Evolutionary conservation across 2,797 vertebrate species (phyloP), one percentile per base, ranked within the genome.

Genomic region (Morelia viridis): DNA sequence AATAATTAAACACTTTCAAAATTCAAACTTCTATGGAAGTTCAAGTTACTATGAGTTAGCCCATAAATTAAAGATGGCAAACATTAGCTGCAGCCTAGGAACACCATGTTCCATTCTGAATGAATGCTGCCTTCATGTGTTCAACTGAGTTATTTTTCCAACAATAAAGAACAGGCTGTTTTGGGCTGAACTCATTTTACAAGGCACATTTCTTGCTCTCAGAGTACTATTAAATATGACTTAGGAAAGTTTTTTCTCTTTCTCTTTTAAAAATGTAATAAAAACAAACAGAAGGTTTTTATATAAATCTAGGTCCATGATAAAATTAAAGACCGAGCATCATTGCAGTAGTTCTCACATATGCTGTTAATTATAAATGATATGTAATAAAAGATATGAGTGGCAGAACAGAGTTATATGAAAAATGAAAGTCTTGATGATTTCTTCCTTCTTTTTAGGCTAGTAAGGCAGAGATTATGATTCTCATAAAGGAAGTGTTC

Each of bases 301-400:
- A 89, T 95, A 89, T 62, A 87, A 60, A 94, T 93, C 68, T 68
- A 53, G 53, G 92, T 89, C 94, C 91, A 57, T 35, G 56, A 53
- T 71, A 86, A 94, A 91, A 90, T 64, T 5, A 13, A 68, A 84
- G 87, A 86, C 87, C 31, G 80, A 31, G 61, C 46, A 2, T 4
- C 26, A 87, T 24, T 91, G 65, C 24, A 13, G 4, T 24, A 76
- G 88, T 92, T 89, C 85, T 28, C 61, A 94, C 94, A 93, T 95
- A 93, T 94, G 92, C 87, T 60, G 68, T 95, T 96, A 94, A 95
- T 96, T 90, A 91, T 90, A 92, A 93, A 28, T 93, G 96, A 65
- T 90, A 92, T 89, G 91, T 94, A 90, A 96, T 94, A 92, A 95
- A 96, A 92, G 91, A 9, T 90, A 93, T 94, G 94, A 95, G 76